Base-by-base conservation (phyloP, 2,113 vertebrate genomes). In the Dissostichus mawsoni region DNA sequence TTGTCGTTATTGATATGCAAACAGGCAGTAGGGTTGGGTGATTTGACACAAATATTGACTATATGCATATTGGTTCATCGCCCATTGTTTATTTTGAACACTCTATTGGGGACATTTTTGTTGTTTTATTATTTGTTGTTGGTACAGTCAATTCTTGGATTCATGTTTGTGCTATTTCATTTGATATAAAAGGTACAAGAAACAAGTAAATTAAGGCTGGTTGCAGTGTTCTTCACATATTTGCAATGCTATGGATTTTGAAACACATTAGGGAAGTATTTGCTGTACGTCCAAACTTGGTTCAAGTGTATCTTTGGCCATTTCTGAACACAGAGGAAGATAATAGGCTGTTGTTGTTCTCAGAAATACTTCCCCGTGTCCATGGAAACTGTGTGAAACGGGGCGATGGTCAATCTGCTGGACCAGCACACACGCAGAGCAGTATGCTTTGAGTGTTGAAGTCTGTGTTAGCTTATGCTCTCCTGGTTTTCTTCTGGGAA, bases 311-410 rank as follows among this genome's bases (percentile, higher is more conserved):
- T 52, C 70, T 76, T 29, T 69, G 47, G 80, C 55, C 5, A 67
- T 66, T 69, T 76, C 47, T 73, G 44, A 79, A 68, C 11, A 11
- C 53, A 80, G 36, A 18, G 36, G 52, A 47, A 72, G 16, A 56
- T 57, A 80, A 68, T 71, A 80, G 7, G 62, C 50, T 66, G 52
- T 44, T 23, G 41, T 25, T 74, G 25, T 59, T 67, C 55, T 58
- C 51, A 44, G 66, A 51, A 83, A 48, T 78, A 77, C 81, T 76
- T 84, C 56, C 76, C 64, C 69, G 81, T 91, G 82, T 78, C 86
- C 87, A 90, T 90, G 89, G 87, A 81, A 90, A 92, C 91, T n/a
- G 71, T 81, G 70, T 63, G 52, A 90, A 84, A 84, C 16, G 51
- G 56, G 56, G 69, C 20, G 20, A 63, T 50, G 67, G 81, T 80